These are phyloP conservation scores for Microchrysa polita DNA, from an alignment of 2,888 invertebrate species.

Conservation along the genomic window DNA sequence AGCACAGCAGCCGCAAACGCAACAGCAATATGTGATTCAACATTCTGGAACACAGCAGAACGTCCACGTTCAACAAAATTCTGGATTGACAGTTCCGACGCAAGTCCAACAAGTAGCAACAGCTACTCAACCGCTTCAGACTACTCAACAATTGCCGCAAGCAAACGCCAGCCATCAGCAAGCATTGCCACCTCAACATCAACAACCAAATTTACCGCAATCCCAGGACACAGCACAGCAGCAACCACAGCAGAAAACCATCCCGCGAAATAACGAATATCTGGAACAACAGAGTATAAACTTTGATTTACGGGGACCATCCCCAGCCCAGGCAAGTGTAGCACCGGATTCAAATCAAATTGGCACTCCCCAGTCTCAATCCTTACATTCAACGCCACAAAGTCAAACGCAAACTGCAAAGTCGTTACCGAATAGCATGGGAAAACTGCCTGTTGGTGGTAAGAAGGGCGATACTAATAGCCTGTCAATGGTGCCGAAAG, in stretches of 20 bases:
- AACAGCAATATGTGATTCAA: conserved; percentile 20
- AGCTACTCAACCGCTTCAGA: not conserved
- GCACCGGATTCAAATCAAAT: conserved; percentile 64
- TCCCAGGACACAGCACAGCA: conserved; percentile 3
- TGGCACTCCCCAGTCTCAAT: conserved; percentile 43
- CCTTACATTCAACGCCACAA: conserved; percentile 4
- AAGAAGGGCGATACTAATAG: conserved; percentile 45
- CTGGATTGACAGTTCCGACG: not conserved
- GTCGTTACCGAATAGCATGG: conserved; percentile 48
- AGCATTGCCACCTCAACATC: not conserved
- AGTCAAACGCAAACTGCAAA: conserved; percentile 28
- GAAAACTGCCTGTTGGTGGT: conserved; percentile 7
- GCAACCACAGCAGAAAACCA: conserved; percentile 54
- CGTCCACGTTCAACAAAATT: conserved; percentile 16
- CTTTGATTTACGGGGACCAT: conserved; percentile 62
- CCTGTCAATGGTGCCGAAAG: conserved; percentile 56
- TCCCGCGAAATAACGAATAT: conserved; percentile 55
- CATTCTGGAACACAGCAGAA: conserved; percentile 7
- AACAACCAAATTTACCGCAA: conserved; percentile 33
- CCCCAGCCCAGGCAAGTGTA: conserved; percentile 72
- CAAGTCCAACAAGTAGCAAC: not conserved
- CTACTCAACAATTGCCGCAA: conserved; percentile 2
- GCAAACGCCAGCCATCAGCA: not conserved
- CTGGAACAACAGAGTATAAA: conserved; percentile 55
- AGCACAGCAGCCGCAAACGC: conserved; percentile 15